Evolutionary conservation across 1,140 invertebrate species (phyloP).

Genomic region (Drosophila paulistorum): DNA sequence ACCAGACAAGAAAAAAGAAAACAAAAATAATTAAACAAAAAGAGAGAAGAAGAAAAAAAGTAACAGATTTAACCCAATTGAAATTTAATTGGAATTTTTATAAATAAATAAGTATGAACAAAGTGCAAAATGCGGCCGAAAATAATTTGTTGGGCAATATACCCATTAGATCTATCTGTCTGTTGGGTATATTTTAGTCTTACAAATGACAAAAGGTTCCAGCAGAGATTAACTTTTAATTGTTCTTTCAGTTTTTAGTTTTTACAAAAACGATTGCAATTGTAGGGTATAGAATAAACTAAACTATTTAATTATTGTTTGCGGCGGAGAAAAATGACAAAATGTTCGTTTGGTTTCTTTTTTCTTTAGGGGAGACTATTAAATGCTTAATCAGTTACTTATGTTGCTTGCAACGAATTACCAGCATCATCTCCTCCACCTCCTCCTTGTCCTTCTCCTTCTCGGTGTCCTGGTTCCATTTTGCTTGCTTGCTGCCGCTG

Average conservation of each 20-base stretch:
- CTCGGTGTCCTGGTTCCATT: neutral
- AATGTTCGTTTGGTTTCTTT: neutral
- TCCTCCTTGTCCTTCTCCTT: too few species aligned
- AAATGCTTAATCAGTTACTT: slow-evolving; percentile 9
- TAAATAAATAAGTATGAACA: neutral
- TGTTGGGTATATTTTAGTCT: too few species aligned
- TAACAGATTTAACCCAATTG: slow-evolving; percentile 31
- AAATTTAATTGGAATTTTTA: slow-evolving; percentile 56
- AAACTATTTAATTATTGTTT: neutral
- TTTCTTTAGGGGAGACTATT: neutral
- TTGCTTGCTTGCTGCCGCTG: neutral
- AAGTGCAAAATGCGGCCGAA: neutral
- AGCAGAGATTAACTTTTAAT: too few species aligned
- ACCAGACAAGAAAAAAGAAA: too few species aligned
- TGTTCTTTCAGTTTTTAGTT: too few species aligned
- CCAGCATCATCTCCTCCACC: too few species aligned
- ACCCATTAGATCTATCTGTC: neutral
- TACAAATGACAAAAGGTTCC: too few species aligned
- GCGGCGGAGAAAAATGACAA: neutral
- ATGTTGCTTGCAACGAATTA: neutral
- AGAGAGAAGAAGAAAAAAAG: neutral
- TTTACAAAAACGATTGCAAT: neutral
- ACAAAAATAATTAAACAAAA: neutral
- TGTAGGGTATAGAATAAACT: too few species aligned
- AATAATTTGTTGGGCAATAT: neutral